A percentile compares a stretch with the other conserved stretches of the same genome.
Conservation (phyloP, 2,797 vertebrate genomes). For the Scyliorhinus canicula region DNA sequence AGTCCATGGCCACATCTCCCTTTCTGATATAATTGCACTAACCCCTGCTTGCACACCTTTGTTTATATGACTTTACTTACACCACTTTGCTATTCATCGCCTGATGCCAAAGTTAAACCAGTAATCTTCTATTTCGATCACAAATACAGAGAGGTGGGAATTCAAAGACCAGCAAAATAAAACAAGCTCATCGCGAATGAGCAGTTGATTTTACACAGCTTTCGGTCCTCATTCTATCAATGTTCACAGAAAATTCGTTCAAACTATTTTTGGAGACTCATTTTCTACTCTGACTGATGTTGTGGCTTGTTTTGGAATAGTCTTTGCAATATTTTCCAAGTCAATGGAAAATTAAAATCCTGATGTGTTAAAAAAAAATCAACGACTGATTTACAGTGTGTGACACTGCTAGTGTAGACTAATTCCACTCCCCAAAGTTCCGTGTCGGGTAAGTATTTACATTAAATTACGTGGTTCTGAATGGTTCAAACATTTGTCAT, state of each 20-base stretch:
- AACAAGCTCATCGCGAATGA: not conserved
- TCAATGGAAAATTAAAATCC: not conserved
- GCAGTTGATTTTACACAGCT: not conserved
- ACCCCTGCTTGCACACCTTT: not conserved
- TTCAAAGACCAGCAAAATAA: not conserved
- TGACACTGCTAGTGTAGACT: not conserved
- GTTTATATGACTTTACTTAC: not conserved
- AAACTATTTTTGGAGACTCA: not conserved
- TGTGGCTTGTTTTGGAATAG: not conserved
- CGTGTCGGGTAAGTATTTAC: not conserved
- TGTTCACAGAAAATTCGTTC: not conserved
- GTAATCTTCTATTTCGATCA: not conserved
- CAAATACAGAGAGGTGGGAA: not conserved
- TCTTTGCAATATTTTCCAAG: not conserved
- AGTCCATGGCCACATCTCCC: not conserved
- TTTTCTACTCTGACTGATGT: not conserved
- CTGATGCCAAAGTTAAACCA: not conserved
- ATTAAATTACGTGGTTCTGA: not conserved
- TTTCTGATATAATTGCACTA: not conserved
- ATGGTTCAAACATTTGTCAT: not conserved
- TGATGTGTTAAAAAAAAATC: not conserved
- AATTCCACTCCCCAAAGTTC: not conserved
- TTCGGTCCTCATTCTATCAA: not conserved
- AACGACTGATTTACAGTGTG: not conserved
- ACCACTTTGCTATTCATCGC: not conserved